Conservation (phyloP, 2,797 vertebrate genomes). For the Tolypeutes matacus region DNA sequence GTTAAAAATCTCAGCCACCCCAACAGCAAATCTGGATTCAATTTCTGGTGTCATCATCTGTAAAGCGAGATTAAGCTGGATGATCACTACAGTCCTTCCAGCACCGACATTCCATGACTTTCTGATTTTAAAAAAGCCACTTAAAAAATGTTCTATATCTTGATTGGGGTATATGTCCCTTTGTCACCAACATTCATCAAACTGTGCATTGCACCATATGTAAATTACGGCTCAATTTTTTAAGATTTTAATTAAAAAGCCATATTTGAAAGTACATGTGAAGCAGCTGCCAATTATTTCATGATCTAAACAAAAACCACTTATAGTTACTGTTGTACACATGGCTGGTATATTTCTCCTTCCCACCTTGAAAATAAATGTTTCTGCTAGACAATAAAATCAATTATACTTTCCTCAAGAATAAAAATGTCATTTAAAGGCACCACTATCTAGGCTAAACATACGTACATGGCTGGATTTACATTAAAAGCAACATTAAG, state of each 20-base stretch:
- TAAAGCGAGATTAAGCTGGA: neutral
- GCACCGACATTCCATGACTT: neutral
- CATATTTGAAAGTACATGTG: neutral
- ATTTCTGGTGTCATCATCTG: neutral
- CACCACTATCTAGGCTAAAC: neutral
- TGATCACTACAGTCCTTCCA: neutral
- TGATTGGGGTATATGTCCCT: neutral
- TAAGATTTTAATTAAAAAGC: neutral
- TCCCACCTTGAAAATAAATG: neutral
- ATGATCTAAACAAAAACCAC: neutral
- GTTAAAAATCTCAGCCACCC: neutral
- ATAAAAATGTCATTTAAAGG: conserved; percentile 26
- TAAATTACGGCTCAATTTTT: neutral
- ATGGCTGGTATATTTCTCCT: neutral
- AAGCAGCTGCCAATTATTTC: neutral
- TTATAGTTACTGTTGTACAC: fast-evolving
- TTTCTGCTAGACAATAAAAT: neutral
- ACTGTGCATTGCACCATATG: neutral
- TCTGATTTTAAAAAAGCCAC: neutral
- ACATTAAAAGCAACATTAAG: neutral
- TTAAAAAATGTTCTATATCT: neutral
- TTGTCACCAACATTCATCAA: neutral
- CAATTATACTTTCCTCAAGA: neutral
- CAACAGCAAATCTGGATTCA: neutral
- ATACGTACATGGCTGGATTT: neutral